Conservation (phyloP, 37 sponge, comb jelly and placozoan species). For the Agelas oroides region DNA sequence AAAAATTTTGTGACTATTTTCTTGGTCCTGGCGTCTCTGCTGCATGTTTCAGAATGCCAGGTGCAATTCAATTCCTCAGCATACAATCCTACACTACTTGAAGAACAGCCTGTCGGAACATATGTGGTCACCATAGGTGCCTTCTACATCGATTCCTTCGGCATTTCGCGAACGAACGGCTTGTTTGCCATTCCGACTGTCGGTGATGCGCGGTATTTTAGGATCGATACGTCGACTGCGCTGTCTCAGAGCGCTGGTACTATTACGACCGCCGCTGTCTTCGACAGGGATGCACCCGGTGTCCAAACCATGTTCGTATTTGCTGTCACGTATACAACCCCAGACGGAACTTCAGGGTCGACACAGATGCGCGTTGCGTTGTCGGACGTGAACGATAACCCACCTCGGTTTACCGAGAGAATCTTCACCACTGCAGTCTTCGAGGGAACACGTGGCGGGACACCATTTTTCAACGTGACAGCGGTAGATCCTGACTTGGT, state of each 20-base stretch:
- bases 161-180: constrained; percentile 7
- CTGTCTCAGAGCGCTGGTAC: background rate
- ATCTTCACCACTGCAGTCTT: constrained; percentile 21
- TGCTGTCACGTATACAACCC: constrained; percentile 37
- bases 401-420: constrained; percentile 48
- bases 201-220: constrained; percentile 57
- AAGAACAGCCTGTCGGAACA: constrained; percentile 61
- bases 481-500: constrained; percentile 69
- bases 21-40: background rate
- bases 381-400: constrained; percentile 69
- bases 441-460: constrained; percentile 34
- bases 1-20: background rate
- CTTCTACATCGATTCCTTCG: background rate
- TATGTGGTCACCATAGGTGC: constrained; percentile 4
- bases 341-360: background rate
- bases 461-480: constrained; percentile 30
- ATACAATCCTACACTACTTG: too few species aligned
- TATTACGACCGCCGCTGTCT: constrained; percentile 19
- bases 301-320: constrained; percentile 31
- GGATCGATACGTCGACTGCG: constrained; percentile 16
- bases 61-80: too few species aligned
- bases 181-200: constrained; percentile 18
- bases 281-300: constrained; percentile 41
- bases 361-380: background rate
- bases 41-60: too few species aligned